Base-by-base conservation (phyloP, 1,140 invertebrate genomes). In the Psix sp. region DNA sequence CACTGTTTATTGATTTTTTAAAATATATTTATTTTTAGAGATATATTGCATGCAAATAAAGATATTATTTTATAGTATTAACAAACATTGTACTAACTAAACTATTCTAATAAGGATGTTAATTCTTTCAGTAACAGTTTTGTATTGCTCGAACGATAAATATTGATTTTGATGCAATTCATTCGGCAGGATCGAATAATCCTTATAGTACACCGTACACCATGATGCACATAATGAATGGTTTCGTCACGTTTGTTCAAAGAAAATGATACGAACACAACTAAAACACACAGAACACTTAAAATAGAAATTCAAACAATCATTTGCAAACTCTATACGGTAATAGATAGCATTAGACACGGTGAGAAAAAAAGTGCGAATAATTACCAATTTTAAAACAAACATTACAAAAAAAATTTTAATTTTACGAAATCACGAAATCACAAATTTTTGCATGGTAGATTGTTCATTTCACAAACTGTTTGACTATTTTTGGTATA, bases 241-340 rank as follows among this genome's bases (percentile, higher is more conserved):
- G 36, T 62, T 62, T 62, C 59, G 46, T 62, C 59, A 62, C 60
- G 48, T 65, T 63, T 48, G 40, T 52, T 45, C 39, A 16, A 17
- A 18, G 52, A 39, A 49, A 65, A 65, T 65, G 60, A 65, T 46
- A 65, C 49, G 36, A 54, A 46, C 33, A 38, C 24, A 54, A n/a
- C 40, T 1, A 7, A 18, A 45, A 13, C 18, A 38, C 24, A 51
- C 36, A 42, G 26, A 35, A 52, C 29, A 18, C 43, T 43, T 16
- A 35, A 36, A 42, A 49, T 40, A 13, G 11, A 3, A 42, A 33
- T 36, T 24, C 16, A 4, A 24, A 31, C 26, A 40, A 46, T 54
- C 33, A 48, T 48, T 60, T n/a, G n/a, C n/a, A n/a, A n/a, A n/a
- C n/a, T n/a, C n/a, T n/a, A n/a, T n/a, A n/a, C n/a, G n/a, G n/a